phyloP scores from a whole-genome alignment of 2,113 vertebrate species.

The Syrrhaptes paradoxus region DNA sequence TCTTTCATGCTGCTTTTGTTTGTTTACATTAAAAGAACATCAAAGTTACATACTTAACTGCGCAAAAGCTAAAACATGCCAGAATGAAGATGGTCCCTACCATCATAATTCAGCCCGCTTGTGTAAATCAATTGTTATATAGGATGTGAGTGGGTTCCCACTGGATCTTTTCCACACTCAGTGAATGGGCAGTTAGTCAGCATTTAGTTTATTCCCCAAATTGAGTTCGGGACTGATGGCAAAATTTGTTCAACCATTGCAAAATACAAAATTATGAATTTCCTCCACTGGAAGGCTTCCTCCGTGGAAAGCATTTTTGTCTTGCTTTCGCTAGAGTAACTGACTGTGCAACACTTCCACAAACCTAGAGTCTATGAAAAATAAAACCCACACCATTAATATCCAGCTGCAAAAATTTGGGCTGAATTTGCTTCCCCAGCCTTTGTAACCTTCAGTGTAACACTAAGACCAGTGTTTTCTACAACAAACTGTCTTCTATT shows the following conservation, averaged over 20 bases:
- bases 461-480: not conserved
- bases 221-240: not conserved
- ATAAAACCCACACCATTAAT: not conserved
- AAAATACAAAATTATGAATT: not conserved
- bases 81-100: not conserved
- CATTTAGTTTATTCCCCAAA: not conserved
- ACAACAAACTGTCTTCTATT: not conserved
- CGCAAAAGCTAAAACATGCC: not conserved
- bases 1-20: not conserved
- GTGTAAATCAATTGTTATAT: not conserved
- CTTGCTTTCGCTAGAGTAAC: not conserved
- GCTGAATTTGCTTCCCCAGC: not conserved
- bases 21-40: not conserved
- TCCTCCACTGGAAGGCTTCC: not conserved
- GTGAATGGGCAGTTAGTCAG: not conserved
- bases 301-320: not conserved
- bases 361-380: not conserved
- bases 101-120: not conserved
- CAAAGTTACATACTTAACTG: not conserved
- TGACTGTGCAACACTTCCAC: not conserved
- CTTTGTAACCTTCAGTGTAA: not conserved
- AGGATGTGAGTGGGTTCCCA: not conserved
- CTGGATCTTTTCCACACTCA: not conserved
- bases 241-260: not conserved
- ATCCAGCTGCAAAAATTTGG: slow-evolving; percentile 21